Conservation (phyloP, 2,113 vertebrate genomes). For the Myotis lucifugus region DNA sequence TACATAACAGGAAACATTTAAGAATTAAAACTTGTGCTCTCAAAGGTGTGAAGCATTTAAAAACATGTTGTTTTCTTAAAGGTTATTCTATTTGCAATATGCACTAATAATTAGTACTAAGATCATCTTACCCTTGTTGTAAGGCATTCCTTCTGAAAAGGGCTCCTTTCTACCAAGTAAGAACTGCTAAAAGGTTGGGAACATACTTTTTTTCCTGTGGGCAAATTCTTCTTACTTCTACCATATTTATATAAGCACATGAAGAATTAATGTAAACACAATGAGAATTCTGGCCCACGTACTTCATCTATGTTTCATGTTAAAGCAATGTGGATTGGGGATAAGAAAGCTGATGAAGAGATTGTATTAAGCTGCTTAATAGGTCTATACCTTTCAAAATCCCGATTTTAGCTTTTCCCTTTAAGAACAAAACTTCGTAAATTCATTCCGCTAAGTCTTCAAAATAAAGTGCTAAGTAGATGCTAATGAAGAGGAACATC, state of each 20-base stretch:
- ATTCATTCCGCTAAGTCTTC: neutral
- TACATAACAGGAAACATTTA: neutral
- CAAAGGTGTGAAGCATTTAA: neutral
- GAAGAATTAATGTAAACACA: neutral
- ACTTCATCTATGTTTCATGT: neutral
- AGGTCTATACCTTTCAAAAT: neutral
- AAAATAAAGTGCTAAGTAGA: constrained; percentile 55
- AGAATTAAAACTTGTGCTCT: neutral
- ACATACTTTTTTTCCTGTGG: neutral
- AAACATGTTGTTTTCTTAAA: neutral
- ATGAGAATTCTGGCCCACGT: neutral
- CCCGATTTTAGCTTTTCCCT: neutral
- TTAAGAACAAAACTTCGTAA: constrained; percentile 19
- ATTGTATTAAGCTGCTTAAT: neutral
- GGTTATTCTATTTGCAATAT: neutral
- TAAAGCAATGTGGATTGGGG: neutral
- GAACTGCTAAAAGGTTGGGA: neutral
- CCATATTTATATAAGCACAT: neutral
- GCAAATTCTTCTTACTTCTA: neutral
- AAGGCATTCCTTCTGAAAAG: neutral
- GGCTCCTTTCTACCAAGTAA: neutral
- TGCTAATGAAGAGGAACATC: neutral
- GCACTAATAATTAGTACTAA: neutral
- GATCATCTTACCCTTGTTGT: neutral
- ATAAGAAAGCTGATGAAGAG: neutral